A percentile compares a stretch with the other conserved stretches of the same genome.
Conservation (phyloP, 1,140 invertebrate genomes). For the Drosophila tropicalis region DNA sequence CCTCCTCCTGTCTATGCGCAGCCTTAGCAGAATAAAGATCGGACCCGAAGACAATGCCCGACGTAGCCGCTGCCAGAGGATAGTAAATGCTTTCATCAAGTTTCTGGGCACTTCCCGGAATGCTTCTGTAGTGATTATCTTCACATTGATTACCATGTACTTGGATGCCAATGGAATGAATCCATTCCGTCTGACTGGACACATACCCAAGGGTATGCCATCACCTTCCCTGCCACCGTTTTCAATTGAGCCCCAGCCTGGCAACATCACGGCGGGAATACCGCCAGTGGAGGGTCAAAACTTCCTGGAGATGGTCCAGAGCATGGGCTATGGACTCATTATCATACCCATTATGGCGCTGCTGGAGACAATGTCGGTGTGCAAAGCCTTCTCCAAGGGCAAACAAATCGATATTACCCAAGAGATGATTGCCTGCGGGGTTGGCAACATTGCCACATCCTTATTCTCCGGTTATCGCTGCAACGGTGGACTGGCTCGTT, state of each 20-base stretch:
- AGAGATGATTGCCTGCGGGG: slow-evolving; percentile 92
- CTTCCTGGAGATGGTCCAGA: slow-evolving; percentile 89
- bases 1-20: slow-evolving; percentile 88
- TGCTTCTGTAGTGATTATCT: slow-evolving; percentile 90
- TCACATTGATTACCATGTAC: slow-evolving; percentile 86
- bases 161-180: slow-evolving; percentile 69
- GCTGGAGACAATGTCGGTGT: slow-evolving; percentile 93
- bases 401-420: slow-evolving; percentile 92
- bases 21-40: slow-evolving; percentile 85
- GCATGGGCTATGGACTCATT: slow-evolving; percentile 90
- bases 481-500: slow-evolving; percentile 91
- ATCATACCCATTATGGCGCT: slow-evolving; percentile 92
- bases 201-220: slow-evolving; percentile 89
- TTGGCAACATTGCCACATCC: slow-evolving; percentile 94
- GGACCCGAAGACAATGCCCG: slow-evolving; percentile 85
- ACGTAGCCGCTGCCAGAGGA: slow-evolving; percentile 83
- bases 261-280: slow-evolving; percentile 83
- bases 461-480: slow-evolving; percentile 94
- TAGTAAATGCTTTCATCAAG: slow-evolving; percentile 86
- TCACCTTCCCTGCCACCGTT: slow-evolving; percentile 87
- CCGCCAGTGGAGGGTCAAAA: slow-evolving; percentile 49
- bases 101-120: slow-evolving; percentile 89
- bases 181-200: slow-evolving; percentile 83
- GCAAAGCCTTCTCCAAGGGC: slow-evolving; percentile 91
- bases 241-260: slow-evolving; percentile 81